A percentile compares a stretch with the other conserved stretches of the same genome.
phyloP scores from a whole-genome alignment of 2,113 vertebrate species.

The Herpailurus yagouaroundi region DNA sequence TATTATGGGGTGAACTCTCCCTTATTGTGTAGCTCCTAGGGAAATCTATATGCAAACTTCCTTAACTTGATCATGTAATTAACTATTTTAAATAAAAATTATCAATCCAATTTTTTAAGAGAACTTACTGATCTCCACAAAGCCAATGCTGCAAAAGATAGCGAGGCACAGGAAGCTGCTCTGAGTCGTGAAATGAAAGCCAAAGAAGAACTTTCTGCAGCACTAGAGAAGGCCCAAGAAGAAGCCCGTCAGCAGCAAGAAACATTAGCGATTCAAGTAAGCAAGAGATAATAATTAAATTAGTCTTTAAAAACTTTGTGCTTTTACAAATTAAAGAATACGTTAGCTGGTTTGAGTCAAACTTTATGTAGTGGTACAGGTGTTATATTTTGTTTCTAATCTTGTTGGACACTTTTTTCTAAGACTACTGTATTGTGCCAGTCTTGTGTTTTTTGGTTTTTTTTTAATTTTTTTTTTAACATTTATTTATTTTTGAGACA shows the following conservation, averaged over 20 bases:
- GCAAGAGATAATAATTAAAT: background rate
- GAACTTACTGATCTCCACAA: conserved; percentile 97
- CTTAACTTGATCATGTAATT: background rate
- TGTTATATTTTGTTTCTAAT: conserved; percentile 30
- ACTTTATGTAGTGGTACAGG: background rate
- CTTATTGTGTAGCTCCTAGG: background rate
- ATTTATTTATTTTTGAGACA: too few relatives aligned
- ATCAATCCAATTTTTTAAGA: conserved; percentile 81
- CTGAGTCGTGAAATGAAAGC: conserved; percentile 92
- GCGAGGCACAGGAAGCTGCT: conserved; percentile 93
- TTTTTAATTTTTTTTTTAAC: too few relatives aligned
- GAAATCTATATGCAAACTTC: background rate
- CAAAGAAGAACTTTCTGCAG: conserved; percentile 92
- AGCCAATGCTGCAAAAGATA: conserved; percentile 94
- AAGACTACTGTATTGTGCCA: background rate
- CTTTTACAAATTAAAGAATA: conserved; percentile 14
- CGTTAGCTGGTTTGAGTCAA: background rate
- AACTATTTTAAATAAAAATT: conserved; percentile 59
- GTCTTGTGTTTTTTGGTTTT: background rate
- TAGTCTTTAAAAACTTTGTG: background rate
- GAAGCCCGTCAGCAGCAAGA: conserved; percentile 95
- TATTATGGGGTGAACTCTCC: background rate
- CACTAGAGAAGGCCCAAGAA: conserved; percentile 93
- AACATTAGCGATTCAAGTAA: conserved; percentile 93
- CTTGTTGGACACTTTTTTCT: background rate